Evolutionary conservation across 2,888 invertebrate genomes (phyloP).

Genomic region (Apamea anceps): DNA sequence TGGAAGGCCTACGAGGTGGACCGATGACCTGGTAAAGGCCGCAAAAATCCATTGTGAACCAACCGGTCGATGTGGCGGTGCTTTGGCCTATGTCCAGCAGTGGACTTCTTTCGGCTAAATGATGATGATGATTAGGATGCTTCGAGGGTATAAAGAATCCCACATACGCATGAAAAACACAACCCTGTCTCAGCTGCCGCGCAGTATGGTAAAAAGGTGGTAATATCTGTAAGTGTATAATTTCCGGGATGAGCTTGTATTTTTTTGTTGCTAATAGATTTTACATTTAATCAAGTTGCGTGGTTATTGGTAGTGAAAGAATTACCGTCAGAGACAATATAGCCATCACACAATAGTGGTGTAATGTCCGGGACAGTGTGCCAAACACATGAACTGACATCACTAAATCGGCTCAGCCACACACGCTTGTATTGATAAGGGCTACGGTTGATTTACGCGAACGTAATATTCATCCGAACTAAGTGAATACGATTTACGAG

Average conservation of each 20-base stretch:
- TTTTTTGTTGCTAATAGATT: neutral
- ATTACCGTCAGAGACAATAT: constrained; percentile 7
- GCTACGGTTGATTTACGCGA: constrained; percentile 17
- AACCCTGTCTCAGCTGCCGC: no score
- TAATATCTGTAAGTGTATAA: no score
- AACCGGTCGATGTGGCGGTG: no score
- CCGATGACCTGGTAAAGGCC: no score
- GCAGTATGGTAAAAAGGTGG: no score
- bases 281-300: neutral
- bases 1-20: no score
- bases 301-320: neutral
- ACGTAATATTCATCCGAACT: neutral
- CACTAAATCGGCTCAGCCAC: constrained; percentile 34
- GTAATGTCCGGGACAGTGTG: neutral
- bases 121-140: no score
- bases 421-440: constrained; percentile 34
- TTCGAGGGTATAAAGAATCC: no score
- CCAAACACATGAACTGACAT: constrained; percentile 14
- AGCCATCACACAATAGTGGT: constrained; percentile 1
- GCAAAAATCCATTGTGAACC: no score
- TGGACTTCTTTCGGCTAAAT: no score
- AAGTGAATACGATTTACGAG: constrained; percentile 27
- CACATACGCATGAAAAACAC: no score
- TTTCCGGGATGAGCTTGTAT: neutral
- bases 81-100: no score